Percentiles rank a stretch among this genome's conserved stretches.
Conservation (phyloP, 2,888 invertebrate genomes). For the Zhengitettix transpicula region DNA sequence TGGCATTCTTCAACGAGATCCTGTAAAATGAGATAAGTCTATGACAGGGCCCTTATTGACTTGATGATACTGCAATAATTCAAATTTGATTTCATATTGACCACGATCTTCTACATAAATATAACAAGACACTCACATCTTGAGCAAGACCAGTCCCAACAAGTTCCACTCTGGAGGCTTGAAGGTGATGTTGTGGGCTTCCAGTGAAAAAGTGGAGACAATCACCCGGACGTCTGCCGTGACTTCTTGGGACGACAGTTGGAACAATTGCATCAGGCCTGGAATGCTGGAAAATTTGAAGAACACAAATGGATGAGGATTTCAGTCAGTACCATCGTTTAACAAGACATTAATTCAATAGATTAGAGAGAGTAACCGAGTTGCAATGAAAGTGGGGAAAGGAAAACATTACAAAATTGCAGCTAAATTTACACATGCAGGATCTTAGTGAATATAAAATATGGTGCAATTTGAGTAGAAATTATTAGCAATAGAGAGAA, state of each 20-base stretch:
- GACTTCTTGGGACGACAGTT: conserved; percentile 26
- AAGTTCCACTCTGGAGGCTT: conserved; percentile 55
- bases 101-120: too few relatives aligned
- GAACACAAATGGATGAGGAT: conserved; percentile 1
- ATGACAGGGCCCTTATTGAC: too few relatives aligned
- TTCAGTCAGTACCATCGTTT: background rate
- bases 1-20: conserved; percentile 5
- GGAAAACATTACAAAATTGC: too few relatives aligned
- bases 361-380: too few relatives aligned
- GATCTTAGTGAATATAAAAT: background rate
- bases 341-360: background rate
- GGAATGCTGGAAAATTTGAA: conserved; percentile 26
- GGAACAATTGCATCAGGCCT: conserved; percentile 35
- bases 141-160: conserved; percentile 48
- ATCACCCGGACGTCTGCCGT: conserved; percentile 23
- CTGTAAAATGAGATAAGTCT: background rate
- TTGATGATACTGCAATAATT: too few relatives aligned
- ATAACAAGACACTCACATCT: conserved; percentile 35
- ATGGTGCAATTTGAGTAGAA: background rate
- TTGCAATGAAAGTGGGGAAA: too few relatives aligned
- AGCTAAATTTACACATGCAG: too few relatives aligned
- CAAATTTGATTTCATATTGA: too few relatives aligned
- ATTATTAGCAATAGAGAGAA: background rate
- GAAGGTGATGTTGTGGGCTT: conserved; percentile 53
- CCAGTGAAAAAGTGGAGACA: conserved; percentile 46